phyloP scores from a whole-genome alignment of 2,113 vertebrate species.

The Mus spicilegus region DNA sequence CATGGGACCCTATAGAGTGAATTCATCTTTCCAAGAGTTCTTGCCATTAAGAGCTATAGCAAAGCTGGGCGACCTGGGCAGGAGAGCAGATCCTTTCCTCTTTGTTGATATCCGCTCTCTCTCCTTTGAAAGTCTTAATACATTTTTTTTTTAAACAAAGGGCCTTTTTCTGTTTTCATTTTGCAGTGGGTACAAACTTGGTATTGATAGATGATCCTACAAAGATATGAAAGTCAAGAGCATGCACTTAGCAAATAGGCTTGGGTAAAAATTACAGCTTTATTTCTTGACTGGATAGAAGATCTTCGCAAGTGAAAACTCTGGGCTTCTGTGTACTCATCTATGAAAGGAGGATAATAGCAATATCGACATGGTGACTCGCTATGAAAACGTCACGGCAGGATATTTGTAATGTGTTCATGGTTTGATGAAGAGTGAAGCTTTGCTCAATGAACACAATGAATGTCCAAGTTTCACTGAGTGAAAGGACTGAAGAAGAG shows the following conservation, averaged over 20 bases:
- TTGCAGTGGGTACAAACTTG: not conserved
- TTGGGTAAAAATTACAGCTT: not conserved
- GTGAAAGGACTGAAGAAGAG: not conserved
- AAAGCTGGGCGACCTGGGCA: not conserved
- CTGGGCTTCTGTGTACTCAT: not conserved
- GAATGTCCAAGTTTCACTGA: not conserved
- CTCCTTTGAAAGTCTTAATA: not conserved
- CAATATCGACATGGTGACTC: not conserved
- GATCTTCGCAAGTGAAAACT: not conserved
- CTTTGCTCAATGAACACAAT: not conserved
- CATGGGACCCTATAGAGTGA: not conserved
- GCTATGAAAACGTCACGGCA: not conserved
- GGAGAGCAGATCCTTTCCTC: not conserved
- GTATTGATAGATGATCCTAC: not conserved
- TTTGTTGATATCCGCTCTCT: not conserved
- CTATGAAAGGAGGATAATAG: not conserved
- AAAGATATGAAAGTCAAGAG: not conserved
- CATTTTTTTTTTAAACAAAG: not conserved
- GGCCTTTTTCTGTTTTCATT: not conserved
- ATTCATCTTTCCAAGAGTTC: not conserved
- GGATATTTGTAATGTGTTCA: not conserved
- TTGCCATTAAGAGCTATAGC: not conserved
- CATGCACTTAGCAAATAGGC: not conserved
- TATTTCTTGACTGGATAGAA: not conserved
- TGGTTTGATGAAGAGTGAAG: not conserved